Evolutionary conservation across 2,797 vertebrate species (phyloP).

Genomic region (Labeo calbasu): DNA sequence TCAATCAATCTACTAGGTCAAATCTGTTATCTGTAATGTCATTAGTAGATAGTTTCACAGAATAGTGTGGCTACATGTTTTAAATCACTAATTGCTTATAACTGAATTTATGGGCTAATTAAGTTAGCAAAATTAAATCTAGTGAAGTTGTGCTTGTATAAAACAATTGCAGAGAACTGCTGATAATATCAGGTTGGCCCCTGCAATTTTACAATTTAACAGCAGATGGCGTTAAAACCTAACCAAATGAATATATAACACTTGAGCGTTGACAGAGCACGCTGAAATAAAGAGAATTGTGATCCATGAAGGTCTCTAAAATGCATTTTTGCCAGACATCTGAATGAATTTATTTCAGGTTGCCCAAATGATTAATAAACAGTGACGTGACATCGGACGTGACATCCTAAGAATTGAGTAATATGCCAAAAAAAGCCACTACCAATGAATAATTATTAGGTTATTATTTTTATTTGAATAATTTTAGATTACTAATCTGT

Average conservation of each 20-base stretch:
- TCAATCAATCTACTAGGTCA: too few relatives aligned
- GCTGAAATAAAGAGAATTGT: neutral
- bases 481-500: neutral
- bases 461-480: too few relatives aligned
- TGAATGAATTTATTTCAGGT: neutral
- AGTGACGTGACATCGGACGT: neutral
- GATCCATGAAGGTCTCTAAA: neutral
- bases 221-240: conserved; percentile 44
- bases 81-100: neutral
- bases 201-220: neutral
- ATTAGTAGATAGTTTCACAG: neutral
- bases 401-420: neutral
- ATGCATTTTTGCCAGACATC: neutral
- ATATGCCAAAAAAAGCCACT: neutral
- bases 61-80: neutral
- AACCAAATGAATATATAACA: neutral
- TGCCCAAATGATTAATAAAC: neutral
- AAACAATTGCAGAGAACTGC: neutral
- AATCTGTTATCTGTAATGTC: neutral
- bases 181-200: neutral
- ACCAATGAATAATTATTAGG: too few relatives aligned
- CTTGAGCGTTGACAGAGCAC: neutral
- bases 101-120: neutral
- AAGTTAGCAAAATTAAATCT: neutral
- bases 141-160: neutral